Base-by-base conservation (phyloP, 2,888 invertebrate genomes). In the Torymus aiolomorphi region DNA sequence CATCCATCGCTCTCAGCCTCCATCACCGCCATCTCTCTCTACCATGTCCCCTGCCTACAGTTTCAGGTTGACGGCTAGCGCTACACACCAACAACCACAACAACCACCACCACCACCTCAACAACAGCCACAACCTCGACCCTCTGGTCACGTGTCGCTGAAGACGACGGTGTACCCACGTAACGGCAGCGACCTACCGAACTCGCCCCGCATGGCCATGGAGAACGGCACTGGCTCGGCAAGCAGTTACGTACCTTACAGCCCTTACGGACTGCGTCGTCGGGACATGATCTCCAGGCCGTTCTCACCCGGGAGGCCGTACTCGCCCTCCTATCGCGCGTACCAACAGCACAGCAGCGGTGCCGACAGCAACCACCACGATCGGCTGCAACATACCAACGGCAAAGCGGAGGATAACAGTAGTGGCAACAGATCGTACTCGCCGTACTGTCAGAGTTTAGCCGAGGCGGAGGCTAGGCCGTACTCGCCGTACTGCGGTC, bases 251-350 rank as follows among this genome's bases (percentile, higher is more conserved):
- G 85, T 88, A 66, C 87, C 90, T 12, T 89, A 89, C 80, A 89
- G 89, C 84, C 89, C 90, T 3, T 90, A 90, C 81, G 86, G 87
- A n/a, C 78, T 87, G 20, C 87, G 89, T 62, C 86, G 89, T 49
- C 86, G 88, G 77, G 90, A 90, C 77, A 83, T 80, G 71, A 83
- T 87, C 18, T 82, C 84, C 61, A 86, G 88, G 83, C 86, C 88
- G 76, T 89, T 87, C 77, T 89, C 88, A 67, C 87, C 89, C 66
- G 79, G 87, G 80, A 84, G 88, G 78, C 82, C 88, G n/a, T 88
- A 85, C 70, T 89, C 89, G 74, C 87, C 89, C 49, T 88, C 89
- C 20, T 89, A 87, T 71, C 84, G 86, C 67, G 85, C 87, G 75
- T 85, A 83, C 63, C 75, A 80, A 49, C 20, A 42, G 42, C 4